These are phyloP conservation scores for Akabosia matsudoensis DNA, from an alignment of 1,140 invertebrate genomes.

Conservation along the genomic window DNA sequence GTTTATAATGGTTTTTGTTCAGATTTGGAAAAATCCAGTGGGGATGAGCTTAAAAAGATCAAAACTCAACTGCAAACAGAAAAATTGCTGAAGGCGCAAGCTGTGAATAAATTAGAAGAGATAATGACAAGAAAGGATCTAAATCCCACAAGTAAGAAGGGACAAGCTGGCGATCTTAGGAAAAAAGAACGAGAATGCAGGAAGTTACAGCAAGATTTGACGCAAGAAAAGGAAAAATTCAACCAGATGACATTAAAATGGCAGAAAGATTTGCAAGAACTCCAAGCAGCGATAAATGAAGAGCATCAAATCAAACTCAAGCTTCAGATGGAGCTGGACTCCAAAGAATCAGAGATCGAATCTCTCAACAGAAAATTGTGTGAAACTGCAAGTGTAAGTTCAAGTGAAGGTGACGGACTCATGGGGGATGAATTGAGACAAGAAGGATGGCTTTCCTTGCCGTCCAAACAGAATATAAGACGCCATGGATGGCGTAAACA, in stretches of 20 bases:
- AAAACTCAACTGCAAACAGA: constrained; percentile 84
- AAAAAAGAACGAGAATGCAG: constrained; percentile 94
- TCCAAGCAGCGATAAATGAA: constrained; percentile 66
- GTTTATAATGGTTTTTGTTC: constrained; percentile 19
- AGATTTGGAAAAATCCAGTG: constrained; percentile 52
- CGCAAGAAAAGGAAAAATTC: constrained; percentile 79
- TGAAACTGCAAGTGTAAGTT: constrained; percentile 55
- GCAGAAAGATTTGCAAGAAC: constrained; percentile 80
- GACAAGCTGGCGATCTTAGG: constrained; percentile 70
- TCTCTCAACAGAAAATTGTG: constrained; percentile 73
- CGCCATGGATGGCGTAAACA: constrained; percentile 95
- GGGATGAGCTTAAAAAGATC: constrained; percentile 76
- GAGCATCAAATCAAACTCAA: constrained; percentile 68
- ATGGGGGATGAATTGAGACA: constrained; percentile 36
- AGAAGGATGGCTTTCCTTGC: constrained; percentile 90
- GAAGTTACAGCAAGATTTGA: constrained; percentile 92
- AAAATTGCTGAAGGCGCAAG: constrained; percentile 81
- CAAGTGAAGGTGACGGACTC: constrained; percentile 41
- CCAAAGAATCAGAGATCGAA: constrained; percentile 94
- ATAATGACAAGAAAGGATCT: constrained; percentile 74
- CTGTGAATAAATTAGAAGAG: constrained; percentile 94
- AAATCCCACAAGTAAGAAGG: constrained; percentile 60
- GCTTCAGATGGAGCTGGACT: constrained; percentile 86
- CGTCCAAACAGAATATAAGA: constrained; percentile 91
- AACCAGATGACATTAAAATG: constrained; percentile 74